Evolutionary conservation across 2,113 vertebrate genomes (phyloP).

Genomic region (Onychostoma macrolepis): DNA sequence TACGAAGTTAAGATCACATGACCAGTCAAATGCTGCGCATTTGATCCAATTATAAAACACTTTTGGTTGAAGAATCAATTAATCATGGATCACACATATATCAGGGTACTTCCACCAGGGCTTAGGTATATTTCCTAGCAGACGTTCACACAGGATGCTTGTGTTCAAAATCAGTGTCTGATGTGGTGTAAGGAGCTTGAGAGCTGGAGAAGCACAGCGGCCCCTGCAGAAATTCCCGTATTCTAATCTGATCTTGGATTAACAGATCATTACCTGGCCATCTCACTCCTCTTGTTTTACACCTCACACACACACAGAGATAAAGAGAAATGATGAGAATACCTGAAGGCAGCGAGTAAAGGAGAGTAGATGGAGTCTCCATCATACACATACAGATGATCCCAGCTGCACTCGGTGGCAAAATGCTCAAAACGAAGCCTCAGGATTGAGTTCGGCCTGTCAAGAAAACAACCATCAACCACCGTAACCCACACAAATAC

Average conservation of each 20-base stretch:
- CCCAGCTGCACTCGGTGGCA: constrained; percentile 99
- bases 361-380: constrained; percentile 97
- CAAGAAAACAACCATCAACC: constrained; percentile 43
- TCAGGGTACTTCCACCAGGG: background rate
- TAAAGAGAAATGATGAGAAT: constrained; percentile 44
- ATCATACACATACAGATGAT: constrained; percentile 96
- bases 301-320: background rate
- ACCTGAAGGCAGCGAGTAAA: constrained; percentile 96
- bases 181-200: background rate
- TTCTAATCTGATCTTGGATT: constrained; percentile 41
- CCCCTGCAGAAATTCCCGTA: background rate
- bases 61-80: background rate
- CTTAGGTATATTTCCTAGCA: background rate
- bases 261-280: constrained; percentile 6
- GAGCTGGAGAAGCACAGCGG: background rate
- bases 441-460: constrained; percentile 88
- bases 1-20: background rate
- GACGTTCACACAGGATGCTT: background rate
- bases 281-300: background rate
- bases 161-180: background rate
- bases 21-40: background rate
- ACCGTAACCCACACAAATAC: background rate
- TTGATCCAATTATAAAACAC: background rate
- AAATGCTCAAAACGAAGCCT: constrained; percentile 95
- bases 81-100: background rate